Evolutionary conservation across 2,888 invertebrate species (phyloP), one percentile per base, ranked within the genome.

Genomic region (Mantis religiosa): DNA sequence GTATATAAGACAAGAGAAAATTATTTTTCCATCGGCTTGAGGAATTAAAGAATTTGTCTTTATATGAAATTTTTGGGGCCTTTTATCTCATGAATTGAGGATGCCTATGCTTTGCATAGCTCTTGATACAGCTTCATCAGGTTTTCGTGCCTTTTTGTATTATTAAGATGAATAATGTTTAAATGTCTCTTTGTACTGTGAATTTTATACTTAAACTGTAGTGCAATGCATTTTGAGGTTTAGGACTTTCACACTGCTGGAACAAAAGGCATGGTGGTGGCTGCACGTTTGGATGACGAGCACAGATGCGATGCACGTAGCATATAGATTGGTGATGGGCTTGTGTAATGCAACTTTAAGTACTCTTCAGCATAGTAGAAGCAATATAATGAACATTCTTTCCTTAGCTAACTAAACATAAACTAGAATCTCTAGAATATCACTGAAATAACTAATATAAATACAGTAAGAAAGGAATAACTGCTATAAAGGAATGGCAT

Each of bases 121-220:
- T 71, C 54, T 15, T 41, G 25, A 71, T 71, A 71, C 15, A 71
- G 20, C 54, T 71, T 71, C 54, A 20, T 71, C 54, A 71, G 54
- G 54, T 71, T 25, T 85, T 41, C 54, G 82, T 87, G 87, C 87
- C 82, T 82, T 28, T 87, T 71, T 30, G 15, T 81, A 30, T 9
- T 28, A 86, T 71, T 20, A 54, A 54, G 14, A 54, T 86, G 71
- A n/a, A 34, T 88, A n/a, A 27, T 82, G 71, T 89, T 87, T 47
- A 82, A 34, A n/a, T 82, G 82, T 34, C 27, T 87, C 81, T 87
- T 87, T 87, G 82, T 87, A 87, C 30, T 34, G 20, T 71, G 30
- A 87, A 87, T 87, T 87, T 87, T 87, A 41, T 87, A 87, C 91
- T 92, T 92, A 92, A 91, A 91, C 91, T 90, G 89, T 90, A 89